Conservation (phyloP, 2,113 vertebrate genomes). For the Cyphomyrus plagiostoma region DNA sequence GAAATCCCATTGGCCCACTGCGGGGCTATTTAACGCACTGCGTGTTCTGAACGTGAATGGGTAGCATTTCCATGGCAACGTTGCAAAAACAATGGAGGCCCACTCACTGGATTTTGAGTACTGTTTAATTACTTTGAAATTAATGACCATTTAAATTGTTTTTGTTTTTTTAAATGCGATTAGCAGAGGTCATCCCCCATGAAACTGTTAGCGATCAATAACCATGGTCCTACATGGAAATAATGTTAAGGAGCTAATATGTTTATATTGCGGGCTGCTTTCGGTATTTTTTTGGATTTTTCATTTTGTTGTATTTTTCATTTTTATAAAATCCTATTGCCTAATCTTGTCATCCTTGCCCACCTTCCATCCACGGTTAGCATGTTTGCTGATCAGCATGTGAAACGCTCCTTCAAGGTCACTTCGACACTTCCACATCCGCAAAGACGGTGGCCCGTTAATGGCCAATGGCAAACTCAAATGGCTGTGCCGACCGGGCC, state of each 20-base stretch:
- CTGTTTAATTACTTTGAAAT: neutral
- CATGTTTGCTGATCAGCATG: constrained; percentile 32
- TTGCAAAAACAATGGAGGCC: neutral
- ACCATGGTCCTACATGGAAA: neutral
- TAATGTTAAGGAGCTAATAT: neutral
- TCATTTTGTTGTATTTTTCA: neutral
- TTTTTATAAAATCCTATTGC: neutral
- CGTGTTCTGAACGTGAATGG: neutral
- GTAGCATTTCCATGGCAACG: neutral
- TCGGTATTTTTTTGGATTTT: neutral
- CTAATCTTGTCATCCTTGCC: constrained; percentile 22
- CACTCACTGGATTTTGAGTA: neutral
- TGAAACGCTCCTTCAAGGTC: constrained; percentile 35
- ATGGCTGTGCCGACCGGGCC: neutral
- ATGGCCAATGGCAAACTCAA: constrained; percentile 15
- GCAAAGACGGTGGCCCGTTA: constrained; percentile 25
- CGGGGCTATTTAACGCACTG: neutral
- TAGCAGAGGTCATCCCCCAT: constrained; percentile 15
- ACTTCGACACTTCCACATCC: constrained; percentile 24
- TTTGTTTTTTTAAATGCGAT: neutral
- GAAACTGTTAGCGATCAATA: neutral
- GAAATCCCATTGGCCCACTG: neutral
- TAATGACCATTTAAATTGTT: neutral
- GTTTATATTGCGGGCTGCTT: neutral
- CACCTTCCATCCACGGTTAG: constrained; percentile 14